These are phyloP conservation scores for Apoderus coryli DNA, from an alignment of 2,888 invertebrate species.

Conservation along the genomic window DNA sequence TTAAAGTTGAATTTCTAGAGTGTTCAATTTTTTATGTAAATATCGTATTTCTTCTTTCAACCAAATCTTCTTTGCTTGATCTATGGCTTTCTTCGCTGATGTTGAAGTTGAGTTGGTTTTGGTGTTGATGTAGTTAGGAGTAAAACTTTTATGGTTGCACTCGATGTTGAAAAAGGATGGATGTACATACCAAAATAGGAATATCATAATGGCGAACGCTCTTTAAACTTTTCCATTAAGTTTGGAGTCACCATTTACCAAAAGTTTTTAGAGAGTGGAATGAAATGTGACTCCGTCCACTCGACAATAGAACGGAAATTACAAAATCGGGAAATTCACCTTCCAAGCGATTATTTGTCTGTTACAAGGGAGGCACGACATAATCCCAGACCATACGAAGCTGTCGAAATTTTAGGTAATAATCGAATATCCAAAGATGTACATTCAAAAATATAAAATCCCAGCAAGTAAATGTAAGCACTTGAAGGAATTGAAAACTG, in stretches of 20 bases:
- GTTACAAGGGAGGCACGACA: slow-evolving; percentile 1
- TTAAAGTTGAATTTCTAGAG: too few species aligned
- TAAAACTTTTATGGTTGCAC: too few species aligned
- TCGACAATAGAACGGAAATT: neutral
- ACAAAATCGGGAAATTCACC: slow-evolving; percentile 1
- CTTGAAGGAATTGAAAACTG: slow-evolving; percentile 6
- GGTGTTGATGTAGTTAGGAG: too few species aligned
- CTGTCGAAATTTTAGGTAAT: slow-evolving; percentile 4
- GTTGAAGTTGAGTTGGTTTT: too few species aligned
- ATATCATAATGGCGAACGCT: slow-evolving; percentile 7
- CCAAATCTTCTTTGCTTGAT: too few species aligned
- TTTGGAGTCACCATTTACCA: slow-evolving; percentile 6
- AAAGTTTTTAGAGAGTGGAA: slow-evolving; percentile 7
- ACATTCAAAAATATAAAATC: slow-evolving; percentile 4
- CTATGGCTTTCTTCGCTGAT: too few species aligned
- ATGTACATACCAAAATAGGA: slow-evolving; percentile 7
- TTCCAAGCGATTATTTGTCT: neutral
- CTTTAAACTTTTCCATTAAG: slow-evolving; percentile 7
- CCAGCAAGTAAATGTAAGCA: slow-evolving; percentile 3
- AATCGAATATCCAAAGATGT: slow-evolving; percentile 1
- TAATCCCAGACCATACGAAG: slow-evolving; percentile 1
- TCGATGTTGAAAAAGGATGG: too few species aligned
- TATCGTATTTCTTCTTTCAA: too few species aligned
- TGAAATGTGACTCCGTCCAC: slow-evolving; percentile 1
- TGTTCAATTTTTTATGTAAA: too few species aligned